Percentiles rank a stretch among this genome's conserved stretches.
Conservation (phyloP, 2,888 invertebrate genomes). For the Pristionchus maxplancki region DNA sequence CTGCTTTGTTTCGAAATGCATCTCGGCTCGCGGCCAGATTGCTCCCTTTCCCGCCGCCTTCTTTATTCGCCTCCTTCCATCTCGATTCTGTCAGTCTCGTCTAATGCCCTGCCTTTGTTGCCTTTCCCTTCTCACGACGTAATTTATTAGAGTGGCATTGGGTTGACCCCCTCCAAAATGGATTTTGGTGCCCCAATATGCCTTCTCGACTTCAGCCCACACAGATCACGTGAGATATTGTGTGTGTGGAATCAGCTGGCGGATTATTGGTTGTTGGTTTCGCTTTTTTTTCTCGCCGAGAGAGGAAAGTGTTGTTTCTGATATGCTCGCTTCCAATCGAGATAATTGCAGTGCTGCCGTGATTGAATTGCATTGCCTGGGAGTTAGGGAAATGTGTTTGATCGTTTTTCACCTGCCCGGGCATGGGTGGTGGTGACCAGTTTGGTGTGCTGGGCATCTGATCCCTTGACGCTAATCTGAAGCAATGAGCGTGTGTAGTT, state of each 20-base stretch:
- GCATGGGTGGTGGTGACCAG: too few relatives aligned
- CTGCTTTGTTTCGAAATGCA: background rate
- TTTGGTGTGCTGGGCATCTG: background rate
- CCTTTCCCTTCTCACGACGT: background rate
- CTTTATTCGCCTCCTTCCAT: background rate
- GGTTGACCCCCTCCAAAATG: background rate
- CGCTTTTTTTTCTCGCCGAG: background rate
- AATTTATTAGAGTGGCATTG: slow-evolving; percentile 24
- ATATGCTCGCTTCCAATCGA: background rate
- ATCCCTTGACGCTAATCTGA: too few relatives aligned
- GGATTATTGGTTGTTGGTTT: background rate
- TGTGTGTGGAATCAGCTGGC: background rate
- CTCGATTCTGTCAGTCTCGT: background rate
- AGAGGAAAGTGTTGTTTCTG: background rate
- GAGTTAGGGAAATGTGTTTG: too few relatives aligned
- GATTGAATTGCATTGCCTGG: background rate
- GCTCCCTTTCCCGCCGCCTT: background rate
- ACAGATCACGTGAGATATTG: background rate
- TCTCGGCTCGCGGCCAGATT: too few relatives aligned
- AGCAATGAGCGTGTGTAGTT: background rate
- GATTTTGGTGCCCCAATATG: background rate
- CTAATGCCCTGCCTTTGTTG: slow-evolving; percentile 27
- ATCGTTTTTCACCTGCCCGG: too few relatives aligned
- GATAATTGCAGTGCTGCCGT: slow-evolving; percentile 1
- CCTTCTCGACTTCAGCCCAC: background rate